Base-by-base conservation (phyloP, 2,797 vertebrate genomes). In the Danio choprae region DNA sequence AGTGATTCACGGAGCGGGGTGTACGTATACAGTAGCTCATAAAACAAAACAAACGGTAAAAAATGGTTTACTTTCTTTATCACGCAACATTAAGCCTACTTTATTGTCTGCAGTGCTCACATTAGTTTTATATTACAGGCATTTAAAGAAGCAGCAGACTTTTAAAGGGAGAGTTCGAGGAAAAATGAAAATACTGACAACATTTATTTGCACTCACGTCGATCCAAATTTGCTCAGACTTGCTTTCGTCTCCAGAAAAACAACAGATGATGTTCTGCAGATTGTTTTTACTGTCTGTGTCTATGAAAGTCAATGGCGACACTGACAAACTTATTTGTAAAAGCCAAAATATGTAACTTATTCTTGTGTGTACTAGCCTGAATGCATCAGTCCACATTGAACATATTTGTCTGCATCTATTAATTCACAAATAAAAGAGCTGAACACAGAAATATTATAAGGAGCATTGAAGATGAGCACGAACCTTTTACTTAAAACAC, bases 1-100 rank as follows among this genome's bases (percentile, higher is more conserved):
- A 81, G 12, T 77, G 70, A 81, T 60, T 50, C 80, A 65, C 58
- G 69, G 36, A 75, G 38, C 69, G 63, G 71, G 59, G 81, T 83
- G 71, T 78, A 59, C 81, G 70, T 41, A 81, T 43, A 16, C 8
- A 79, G n/a, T 80, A 71, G 74, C 22, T 68, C 11, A 82, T 65
- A 78, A 48, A 72, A 70, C 38, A 67, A 64, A 29, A 50, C 48
- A 20, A 79, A 73, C 0, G 0, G 8, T n/a, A 64, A 29, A 70
- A 48, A 38, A 60, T 1, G 20, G 16, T 60, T 65, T 80, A n/a
- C 22, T 46, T 64, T 20, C 65, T 55, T 50, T 62, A 59, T 60
- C 40, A 53, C 56, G 41, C 64, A 56, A 29, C 13, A 43, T 70
- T 75, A 63, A 16, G 53, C 53, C 5, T 18, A 58, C 40, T 77